phyloP scores from a whole-genome alignment of 2,797 vertebrate species.

The Hipposideros larvatus region DNA sequence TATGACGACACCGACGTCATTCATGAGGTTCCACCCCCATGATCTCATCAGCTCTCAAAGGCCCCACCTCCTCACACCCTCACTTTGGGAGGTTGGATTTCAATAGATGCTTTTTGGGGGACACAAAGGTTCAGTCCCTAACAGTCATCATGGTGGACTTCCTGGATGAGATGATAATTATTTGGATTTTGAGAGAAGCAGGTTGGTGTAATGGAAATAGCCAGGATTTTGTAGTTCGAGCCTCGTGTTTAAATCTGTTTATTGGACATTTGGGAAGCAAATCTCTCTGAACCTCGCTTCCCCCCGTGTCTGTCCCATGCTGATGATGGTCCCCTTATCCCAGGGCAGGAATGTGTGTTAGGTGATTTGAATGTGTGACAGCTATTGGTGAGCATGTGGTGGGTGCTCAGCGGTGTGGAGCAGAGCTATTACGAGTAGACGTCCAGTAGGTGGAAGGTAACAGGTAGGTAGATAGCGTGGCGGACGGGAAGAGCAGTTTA shows the following conservation, averaged over 20 bases:
- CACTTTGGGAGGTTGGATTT: neutral
- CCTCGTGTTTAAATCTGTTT: neutral
- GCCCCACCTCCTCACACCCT: too few species aligned
- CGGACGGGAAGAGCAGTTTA: neutral
- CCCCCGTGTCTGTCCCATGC: neutral
- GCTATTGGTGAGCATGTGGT: accelerated
- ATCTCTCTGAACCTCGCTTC: neutral
- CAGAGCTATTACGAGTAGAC: accelerated
- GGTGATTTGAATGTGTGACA: too few species aligned
- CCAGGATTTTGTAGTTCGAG: neutral
- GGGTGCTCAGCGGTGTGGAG: accelerated
- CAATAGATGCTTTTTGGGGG: neutral
- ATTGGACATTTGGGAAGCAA: neutral
- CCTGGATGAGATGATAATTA: neutral
- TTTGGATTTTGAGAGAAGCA: neutral
- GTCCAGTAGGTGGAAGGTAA: neutral
- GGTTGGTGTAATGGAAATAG: neutral
- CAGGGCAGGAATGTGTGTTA: accelerated
- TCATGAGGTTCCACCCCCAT: neutral
- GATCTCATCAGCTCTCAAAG: neutral
- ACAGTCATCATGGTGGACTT: neutral
- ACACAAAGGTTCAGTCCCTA: neutral
- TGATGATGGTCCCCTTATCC: accelerated
- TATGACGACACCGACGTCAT: neutral
- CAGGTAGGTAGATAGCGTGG: too few species aligned